Evolutionary conservation across 2,888 invertebrate species (phyloP), one percentile per base, ranked within the genome.

Genomic region (Epicampocera succincta): DNA sequence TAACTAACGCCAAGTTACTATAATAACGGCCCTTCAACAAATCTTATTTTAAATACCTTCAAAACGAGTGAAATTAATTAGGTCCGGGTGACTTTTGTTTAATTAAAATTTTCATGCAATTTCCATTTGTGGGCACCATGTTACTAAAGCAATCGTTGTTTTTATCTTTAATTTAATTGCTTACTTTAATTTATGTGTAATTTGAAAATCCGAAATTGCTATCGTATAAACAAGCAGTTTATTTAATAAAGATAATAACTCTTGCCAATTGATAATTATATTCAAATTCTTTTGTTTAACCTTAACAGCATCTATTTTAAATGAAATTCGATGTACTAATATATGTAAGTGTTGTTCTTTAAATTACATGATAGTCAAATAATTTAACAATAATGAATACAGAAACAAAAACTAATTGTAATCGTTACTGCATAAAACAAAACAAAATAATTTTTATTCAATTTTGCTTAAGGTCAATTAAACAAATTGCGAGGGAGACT

Each of bases 371-470:
- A 63, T 50, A 56, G 15, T 56, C 19, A 48, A 56, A 56, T 54
- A 63, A 71, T 71, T 65, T 50, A 29, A 12, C 4, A 58, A 66
- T 60, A 52, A 61, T 44, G 38, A 48, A 19, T 25, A 8, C 17
- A 13, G n/a, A n/a, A n/a, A n/a, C n/a, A 33, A 46, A 68, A 52
- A 50, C n/a, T 25, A 61, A 77, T 77, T 48, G n/a, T 12, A 63
- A 69, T 46, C 29, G 15, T 15, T 61, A 15, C 29, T 58, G 15
- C 15, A 15, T 38, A 40, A 48, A 42, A 42, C 9, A 21, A 52
- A 15, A 42, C 56, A 69, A 74, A 52, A 65, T 56, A 21, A 65
- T 74, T 73, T 73, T 15, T 40, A 74, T 56, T 65, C 44, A 60
- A 38, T 76, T 52, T 52, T 38, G 21, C 25, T 48, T 68, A 44